Conservation (phyloP, 1,140 invertebrate species). For the Thaumetopoea pityocampa region DNA sequence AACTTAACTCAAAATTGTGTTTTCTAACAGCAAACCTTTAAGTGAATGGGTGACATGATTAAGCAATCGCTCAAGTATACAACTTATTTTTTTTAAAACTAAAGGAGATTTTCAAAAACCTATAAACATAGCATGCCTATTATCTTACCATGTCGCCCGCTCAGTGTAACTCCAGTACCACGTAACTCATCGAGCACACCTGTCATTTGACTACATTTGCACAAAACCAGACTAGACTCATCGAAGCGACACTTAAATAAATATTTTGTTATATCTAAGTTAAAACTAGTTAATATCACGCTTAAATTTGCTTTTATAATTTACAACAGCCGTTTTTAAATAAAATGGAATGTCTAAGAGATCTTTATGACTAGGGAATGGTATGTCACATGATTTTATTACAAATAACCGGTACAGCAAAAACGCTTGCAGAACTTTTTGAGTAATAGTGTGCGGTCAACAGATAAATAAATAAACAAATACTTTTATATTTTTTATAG, state of each 20-base stretch:
- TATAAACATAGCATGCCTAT: no score
- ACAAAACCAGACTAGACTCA: conserved; percentile 56
- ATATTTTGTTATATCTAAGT: conserved; percentile 31
- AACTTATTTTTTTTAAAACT: no score
- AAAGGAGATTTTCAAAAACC: no score
- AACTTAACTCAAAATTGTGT: no score
- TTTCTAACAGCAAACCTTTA: no score
- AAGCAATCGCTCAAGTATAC: no score
- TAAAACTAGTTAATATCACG: conserved; percentile 66
- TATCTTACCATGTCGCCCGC: no score
- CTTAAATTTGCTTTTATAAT: conserved; percentile 35
- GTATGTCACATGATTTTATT: conserved; percentile 5
- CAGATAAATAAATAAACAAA: not conserved
- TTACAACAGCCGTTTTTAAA: conserved; percentile 15
- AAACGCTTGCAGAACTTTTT: conserved; percentile 1
- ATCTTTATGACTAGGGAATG: conserved; percentile 47
- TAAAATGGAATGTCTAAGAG: conserved; percentile 42
- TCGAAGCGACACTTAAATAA: conserved; percentile 52
- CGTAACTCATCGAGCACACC: conserved; percentile 3
- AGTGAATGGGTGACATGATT: no score
- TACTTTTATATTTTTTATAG: no score
- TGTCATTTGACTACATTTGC: conserved; percentile 39
- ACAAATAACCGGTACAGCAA: not conserved
- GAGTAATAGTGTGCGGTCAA: not conserved
- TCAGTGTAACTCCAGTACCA: conserved; percentile 7